A percentile compares a stretch with the other conserved stretches of the same genome.
These are phyloP conservation scores for Neostethus bicornis DNA, from an alignment of 2,797 vertebrate genomes.

Conservation along the genomic window DNA sequence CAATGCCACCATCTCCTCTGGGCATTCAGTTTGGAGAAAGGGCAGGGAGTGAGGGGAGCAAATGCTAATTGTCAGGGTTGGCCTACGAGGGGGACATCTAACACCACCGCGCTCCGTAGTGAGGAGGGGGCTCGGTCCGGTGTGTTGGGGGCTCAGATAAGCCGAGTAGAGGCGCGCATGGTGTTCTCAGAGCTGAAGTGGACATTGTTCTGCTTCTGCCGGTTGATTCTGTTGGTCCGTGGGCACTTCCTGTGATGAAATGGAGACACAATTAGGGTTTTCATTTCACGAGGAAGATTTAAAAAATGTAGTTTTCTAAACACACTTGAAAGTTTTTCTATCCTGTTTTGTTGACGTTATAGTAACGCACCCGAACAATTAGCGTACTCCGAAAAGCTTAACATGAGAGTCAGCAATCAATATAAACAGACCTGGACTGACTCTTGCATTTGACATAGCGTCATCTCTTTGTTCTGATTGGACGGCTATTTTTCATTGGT, in stretches of 20 bases:
- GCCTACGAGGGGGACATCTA: conserved; percentile 57
- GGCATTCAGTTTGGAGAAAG: conserved; percentile 46
- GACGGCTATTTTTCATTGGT: too few relatives aligned
- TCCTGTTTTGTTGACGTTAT: too few relatives aligned
- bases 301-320: too few relatives aligned
- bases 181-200: conserved; percentile 99
- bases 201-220: conserved; percentile 98
- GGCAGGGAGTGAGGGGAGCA: conserved; percentile 49
- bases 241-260: conserved; percentile 92
- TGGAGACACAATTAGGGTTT: background rate
- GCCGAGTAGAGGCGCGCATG: conserved; percentile 96
- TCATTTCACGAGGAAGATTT: too few relatives aligned
- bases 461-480: too few relatives aligned
- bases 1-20: conserved; percentile 36
- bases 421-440: too few relatives aligned
- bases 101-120: conserved; percentile 36
- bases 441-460: too few relatives aligned
- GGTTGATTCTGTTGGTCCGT: conserved; percentile 97
- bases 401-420: too few relatives aligned
- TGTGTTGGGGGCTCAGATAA: conserved; percentile 89
- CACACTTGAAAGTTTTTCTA: too few relatives aligned
- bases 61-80: conserved; percentile 55
- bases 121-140: conserved; percentile 27
- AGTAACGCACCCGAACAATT: too few relatives aligned
- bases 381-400: too few relatives aligned